These are phyloP conservation scores for Scalopus aquaticus DNA, from an alignment of 2,113 vertebrate genomes.

Conservation along the genomic window DNA sequence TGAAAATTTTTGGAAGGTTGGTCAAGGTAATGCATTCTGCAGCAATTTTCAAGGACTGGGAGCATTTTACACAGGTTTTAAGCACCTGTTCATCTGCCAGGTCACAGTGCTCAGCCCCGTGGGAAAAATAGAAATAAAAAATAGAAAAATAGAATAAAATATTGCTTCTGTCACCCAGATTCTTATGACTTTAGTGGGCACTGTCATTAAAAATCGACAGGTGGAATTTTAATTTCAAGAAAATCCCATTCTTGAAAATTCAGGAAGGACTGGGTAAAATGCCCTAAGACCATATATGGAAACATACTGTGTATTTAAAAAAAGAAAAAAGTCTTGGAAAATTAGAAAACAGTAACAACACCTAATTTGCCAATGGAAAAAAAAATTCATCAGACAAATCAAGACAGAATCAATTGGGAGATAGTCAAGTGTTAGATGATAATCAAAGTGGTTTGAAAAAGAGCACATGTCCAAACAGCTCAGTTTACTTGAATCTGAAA, in stretches of 20 bases:
- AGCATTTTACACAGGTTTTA: not conserved
- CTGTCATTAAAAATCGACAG: slow-evolving; percentile 1
- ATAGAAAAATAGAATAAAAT: not conserved
- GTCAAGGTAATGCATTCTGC: slow-evolving; percentile 27
- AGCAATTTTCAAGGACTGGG: slow-evolving; percentile 1
- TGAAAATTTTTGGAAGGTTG: slow-evolving; percentile 37
- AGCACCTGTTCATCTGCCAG: slow-evolving; percentile 1
- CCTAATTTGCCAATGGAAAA: not conserved
- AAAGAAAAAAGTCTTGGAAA: slow-evolving; percentile 1
- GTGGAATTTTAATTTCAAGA: not conserved
- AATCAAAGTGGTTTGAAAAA: not conserved
- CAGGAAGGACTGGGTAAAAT: not conserved
- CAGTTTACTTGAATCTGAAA: not conserved
- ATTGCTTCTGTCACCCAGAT: not conserved
- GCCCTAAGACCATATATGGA: not conserved
- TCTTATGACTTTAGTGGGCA: not conserved
- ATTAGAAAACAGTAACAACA: not conserved
- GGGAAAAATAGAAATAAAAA: not conserved
- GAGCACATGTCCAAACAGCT: not conserved
- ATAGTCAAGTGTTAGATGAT: not conserved
- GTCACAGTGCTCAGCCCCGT: not conserved
- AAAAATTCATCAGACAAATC: not conserved
- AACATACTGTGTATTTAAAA: not conserved
- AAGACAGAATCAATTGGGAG: not conserved
- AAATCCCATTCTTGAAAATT: not conserved